phyloP scores from a whole-genome alignment of 2,797 vertebrate genomes.

The Brachymystax lenok region DNA sequence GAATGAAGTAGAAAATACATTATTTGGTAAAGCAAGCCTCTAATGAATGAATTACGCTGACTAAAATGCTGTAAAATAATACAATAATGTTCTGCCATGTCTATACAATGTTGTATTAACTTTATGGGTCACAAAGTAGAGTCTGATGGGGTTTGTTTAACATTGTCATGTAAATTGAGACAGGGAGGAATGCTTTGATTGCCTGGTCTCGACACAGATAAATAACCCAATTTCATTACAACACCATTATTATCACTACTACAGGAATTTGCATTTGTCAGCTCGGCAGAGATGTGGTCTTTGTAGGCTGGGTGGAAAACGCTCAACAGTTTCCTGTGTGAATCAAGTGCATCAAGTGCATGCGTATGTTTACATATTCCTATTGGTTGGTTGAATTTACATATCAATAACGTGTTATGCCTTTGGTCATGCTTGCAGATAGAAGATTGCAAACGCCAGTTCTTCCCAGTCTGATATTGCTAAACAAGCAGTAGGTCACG shows the following conservation, averaged over 20 bases:
- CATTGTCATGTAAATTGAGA: constrained; percentile 47
- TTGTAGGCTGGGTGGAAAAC: not conserved
- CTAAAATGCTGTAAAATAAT: no score
- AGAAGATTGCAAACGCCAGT: no score
- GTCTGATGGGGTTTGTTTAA: constrained; percentile 34
- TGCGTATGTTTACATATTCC: no score
- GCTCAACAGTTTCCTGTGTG: no score
- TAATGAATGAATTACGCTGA: no score
- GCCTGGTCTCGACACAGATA: not conserved
- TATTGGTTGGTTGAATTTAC: no score
- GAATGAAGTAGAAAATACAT: constrained; percentile 53
- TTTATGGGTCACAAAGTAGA: constrained; percentile 51
- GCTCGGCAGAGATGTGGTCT: not conserved
- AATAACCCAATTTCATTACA: not conserved
- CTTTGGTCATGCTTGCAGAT: no score
- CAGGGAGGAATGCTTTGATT: not conserved
- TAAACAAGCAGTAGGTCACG: no score
- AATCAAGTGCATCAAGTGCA: no score
- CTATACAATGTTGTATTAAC: constrained; percentile 23
- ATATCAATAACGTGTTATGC: no score
- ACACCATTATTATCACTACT: not conserved
- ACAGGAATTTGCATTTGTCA: constrained; percentile 2
- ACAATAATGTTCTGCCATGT: constrained; percentile 21
- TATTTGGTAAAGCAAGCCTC: constrained; percentile 31
- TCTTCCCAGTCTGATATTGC: no score